Evolutionary conservation across 2,113 vertebrate genomes (phyloP).

Genomic region (Semnornis frantzii): DNA sequence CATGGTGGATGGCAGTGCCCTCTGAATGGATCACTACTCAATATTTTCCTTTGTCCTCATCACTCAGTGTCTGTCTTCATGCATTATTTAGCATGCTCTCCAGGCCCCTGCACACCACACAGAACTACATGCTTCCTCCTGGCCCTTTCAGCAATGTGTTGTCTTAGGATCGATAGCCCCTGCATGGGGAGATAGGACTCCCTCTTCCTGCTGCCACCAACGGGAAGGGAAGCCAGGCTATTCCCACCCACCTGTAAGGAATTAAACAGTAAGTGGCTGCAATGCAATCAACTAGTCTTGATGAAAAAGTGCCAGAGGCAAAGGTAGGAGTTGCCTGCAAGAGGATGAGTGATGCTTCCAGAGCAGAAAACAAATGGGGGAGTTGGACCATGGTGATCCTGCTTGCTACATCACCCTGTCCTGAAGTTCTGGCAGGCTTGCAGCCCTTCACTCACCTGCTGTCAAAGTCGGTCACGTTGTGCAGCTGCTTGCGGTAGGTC

Average conservation of each 20-base stretch:
- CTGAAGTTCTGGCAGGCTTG: accelerated
- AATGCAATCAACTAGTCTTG: background rate
- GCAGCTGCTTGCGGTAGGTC: constrained; percentile 69
- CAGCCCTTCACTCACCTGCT: constrained; percentile 71
- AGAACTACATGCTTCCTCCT: background rate
- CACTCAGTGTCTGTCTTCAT: constrained; percentile 52
- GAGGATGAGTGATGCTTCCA: background rate
- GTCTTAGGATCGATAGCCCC: background rate
- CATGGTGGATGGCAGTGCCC: accelerated
- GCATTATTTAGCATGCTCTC: constrained; percentile 36
- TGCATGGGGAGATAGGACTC: background rate
- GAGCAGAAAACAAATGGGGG: background rate
- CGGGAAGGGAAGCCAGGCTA: background rate
- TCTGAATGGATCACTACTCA: constrained; percentile 33
- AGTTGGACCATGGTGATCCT: background rate
- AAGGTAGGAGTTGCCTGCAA: background rate
- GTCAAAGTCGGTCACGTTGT: constrained; percentile 79
- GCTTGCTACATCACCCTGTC: accelerated
- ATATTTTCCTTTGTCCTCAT: constrained; percentile 50
- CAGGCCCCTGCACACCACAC: accelerated
- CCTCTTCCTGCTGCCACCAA: background rate
- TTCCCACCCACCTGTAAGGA: background rate
- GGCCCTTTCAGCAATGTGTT: background rate
- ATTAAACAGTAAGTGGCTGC: background rate
- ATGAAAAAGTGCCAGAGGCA: background rate